phyloP scores from a whole-genome alignment of 2,888 invertebrate species.

The Hemicrepidius hirtus region DNA sequence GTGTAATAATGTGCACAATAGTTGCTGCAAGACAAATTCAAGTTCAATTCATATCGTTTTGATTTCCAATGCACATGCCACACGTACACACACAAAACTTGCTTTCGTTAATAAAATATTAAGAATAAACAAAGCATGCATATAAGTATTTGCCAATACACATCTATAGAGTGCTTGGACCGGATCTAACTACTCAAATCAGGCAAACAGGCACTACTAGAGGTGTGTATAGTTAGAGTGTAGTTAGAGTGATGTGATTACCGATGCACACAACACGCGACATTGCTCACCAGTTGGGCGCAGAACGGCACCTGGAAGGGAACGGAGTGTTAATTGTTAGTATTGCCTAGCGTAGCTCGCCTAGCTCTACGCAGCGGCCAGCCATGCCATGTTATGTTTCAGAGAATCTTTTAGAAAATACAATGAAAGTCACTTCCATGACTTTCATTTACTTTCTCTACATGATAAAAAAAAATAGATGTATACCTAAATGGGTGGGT shows the following conservation, averaged over 20 bases:
- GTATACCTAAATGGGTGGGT: too few relatives aligned
- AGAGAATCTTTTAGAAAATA: neutral
- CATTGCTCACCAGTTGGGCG: constrained; percentile 96
- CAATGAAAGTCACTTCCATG: neutral
- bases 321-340: constrained; percentile 75
- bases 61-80: constrained; percentile 55
- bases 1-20: constrained; percentile 26
- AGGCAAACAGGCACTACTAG: constrained; percentile 70
- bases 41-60: constrained; percentile 21
- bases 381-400: constrained; percentile 65
- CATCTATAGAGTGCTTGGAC: constrained; percentile 71
- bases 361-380: constrained; percentile 67
- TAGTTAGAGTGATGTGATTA: constrained; percentile 87
- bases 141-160: constrained; percentile 64
- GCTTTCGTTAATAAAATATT: constrained; percentile 29
- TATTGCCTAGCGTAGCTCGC: constrained; percentile 71
- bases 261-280: constrained; percentile 96
- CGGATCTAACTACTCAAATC: constrained; percentile 53
- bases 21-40: constrained; percentile 24
- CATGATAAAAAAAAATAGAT: constrained; percentile 2
- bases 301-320: constrained; percentile 91
- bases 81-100: constrained; percentile 53
- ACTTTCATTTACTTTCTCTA: neutral
- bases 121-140: constrained; percentile 57
- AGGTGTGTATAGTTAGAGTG: constrained; percentile 70